Evolutionary conservation across 2,888 invertebrate species (phyloP).

Genomic region (Drosophila niveifrons): DNA sequence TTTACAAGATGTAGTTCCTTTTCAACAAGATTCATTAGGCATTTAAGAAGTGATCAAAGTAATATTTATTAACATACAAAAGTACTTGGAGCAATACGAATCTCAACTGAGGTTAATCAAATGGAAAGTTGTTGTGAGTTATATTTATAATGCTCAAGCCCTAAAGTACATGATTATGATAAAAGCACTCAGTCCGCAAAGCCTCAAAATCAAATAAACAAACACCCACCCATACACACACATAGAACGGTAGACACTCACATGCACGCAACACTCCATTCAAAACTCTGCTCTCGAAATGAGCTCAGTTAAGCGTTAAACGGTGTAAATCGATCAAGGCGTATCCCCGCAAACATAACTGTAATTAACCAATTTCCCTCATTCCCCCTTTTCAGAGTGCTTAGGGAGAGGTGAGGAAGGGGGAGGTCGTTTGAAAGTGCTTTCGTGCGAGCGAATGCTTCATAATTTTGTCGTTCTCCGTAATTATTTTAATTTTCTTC

Average conservation of each 20-base stretch:
- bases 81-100: neutral
- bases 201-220: constrained; percentile 5
- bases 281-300: constrained; percentile 45
- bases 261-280: constrained; percentile 25
- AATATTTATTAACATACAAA: neutral
- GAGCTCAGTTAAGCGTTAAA: constrained; percentile 73
- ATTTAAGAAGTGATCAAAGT: neutral
- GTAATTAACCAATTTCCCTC: constrained; percentile 71
- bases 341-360: constrained; percentile 69
- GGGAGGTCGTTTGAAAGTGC: constrained; percentile 54
- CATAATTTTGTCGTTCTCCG: constrained; percentile 65
- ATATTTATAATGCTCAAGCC: constrained; percentile 18
- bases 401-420: neutral
- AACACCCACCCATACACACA: constrained; percentile 4
- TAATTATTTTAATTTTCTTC: constrained; percentile 70
- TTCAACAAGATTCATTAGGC: neutral
- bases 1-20: too few species aligned
- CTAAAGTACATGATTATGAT: constrained; percentile 7
- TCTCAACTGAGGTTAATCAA: constrained; percentile 3
- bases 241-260: neutral
- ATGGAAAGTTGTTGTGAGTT: constrained; percentile 17
- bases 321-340: constrained; percentile 75
- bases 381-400: constrained; percentile 16
- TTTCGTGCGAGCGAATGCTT: constrained; percentile 59
- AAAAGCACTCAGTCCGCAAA: neutral